phyloP scores from a whole-genome alignment of 1,140 invertebrate genomes.

The Platyscapa corneri region DNA sequence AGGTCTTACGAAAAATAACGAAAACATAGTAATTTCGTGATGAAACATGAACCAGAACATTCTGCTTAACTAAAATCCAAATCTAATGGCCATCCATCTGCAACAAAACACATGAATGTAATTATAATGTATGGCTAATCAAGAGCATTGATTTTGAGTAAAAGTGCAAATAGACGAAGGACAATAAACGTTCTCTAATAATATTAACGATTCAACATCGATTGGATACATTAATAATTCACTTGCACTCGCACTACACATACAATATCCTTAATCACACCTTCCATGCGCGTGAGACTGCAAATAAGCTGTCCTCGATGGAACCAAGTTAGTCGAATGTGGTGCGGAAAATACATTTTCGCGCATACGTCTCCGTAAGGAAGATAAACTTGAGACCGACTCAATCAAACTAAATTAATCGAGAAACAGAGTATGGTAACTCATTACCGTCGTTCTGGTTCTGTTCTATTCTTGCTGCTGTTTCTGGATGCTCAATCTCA shows the following conservation, averaged over 20 bases:
- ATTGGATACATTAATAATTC: constrained; percentile 26
- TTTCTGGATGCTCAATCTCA: not conserved
- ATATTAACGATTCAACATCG: constrained; percentile 2
- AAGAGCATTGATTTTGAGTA: not conserved
- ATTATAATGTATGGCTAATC: constrained; percentile 1
- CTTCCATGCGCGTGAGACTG: too few species aligned
- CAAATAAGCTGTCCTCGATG: not conserved
- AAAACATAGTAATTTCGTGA: too few species aligned
- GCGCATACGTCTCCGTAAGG: too few species aligned
- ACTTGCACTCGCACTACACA: not conserved
- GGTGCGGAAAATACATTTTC: not conserved
- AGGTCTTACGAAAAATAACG: too few species aligned
- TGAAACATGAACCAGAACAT: too few species aligned
- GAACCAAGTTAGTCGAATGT: not conserved
- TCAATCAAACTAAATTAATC: constrained; percentile 32
- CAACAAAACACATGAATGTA: not conserved
- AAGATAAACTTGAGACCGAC: not conserved
- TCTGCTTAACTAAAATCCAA: too few species aligned
- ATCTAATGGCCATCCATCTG: not conserved
- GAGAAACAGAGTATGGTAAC: not conserved
- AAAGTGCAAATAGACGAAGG: constrained; percentile 25
- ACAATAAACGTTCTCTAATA: not conserved
- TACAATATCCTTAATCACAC: not conserved
- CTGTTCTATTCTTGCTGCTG: not conserved
- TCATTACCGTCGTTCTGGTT: not conserved